These are phyloP conservation scores for Oostethus manadensis DNA, from an alignment of 2,113 vertebrate species.

Conservation along the genomic window DNA sequence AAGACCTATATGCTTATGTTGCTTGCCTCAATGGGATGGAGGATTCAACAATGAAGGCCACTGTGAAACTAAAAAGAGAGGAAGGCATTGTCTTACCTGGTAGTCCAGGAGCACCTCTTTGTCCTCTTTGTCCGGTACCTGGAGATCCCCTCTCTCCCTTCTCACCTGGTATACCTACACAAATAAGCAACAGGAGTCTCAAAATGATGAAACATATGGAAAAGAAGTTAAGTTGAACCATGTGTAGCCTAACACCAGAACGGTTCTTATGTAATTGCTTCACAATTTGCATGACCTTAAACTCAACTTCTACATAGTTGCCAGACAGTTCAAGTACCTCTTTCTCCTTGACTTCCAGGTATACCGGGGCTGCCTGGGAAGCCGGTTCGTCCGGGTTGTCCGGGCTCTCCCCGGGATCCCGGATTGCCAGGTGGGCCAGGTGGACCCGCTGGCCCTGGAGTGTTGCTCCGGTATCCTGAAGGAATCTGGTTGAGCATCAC, in stretches of 20 bases:
- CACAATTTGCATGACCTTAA: not conserved
- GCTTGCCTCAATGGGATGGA: not conserved
- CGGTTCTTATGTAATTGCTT: not conserved
- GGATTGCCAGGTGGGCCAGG: slow-evolving; percentile 82
- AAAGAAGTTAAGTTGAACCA: not conserved
- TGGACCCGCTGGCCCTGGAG: slow-evolving; percentile 85
- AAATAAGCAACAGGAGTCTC: slow-evolving; percentile 6
- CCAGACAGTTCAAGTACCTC: slow-evolving; percentile 69
- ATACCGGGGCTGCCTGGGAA: slow-evolving; percentile 87
- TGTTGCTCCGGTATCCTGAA: slow-evolving; percentile 86
- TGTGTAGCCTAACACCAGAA: not conserved
- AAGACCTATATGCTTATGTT: slow-evolving; percentile 3
- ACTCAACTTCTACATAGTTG: not conserved
- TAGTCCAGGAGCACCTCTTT: slow-evolving; percentile 82
- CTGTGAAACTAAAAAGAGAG: slow-evolving; percentile 1
- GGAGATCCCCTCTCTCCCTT: slow-evolving; percentile 86
- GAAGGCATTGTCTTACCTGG: slow-evolving; percentile 75
- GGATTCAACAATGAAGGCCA: not conserved
- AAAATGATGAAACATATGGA: slow-evolving; percentile 1
- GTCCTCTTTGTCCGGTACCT: slow-evolving; percentile 81
- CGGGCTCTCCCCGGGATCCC: slow-evolving; percentile 86
- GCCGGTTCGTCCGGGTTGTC: slow-evolving; percentile 81
- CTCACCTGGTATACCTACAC: slow-evolving; percentile 85
- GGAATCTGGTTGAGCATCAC: slow-evolving; percentile 97
- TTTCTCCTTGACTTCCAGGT: slow-evolving; percentile 87